A percentile compares a stretch with the other conserved stretches of the same genome.
Conservation (phyloP, 1,140 invertebrate species). For the Apis mellifera region DNA sequence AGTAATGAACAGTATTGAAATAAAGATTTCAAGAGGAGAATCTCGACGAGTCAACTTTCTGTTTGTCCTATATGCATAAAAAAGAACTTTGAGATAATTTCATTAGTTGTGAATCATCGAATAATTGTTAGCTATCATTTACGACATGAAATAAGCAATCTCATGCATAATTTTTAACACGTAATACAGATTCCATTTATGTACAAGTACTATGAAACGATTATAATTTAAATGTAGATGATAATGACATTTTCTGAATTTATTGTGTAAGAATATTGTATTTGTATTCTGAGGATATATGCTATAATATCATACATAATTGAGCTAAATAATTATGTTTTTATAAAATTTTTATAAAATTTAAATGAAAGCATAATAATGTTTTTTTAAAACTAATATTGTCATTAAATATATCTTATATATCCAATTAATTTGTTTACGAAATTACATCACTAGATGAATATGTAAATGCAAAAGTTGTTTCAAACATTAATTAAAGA, state of each 20-base stretch:
- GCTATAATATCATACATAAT: neutral
- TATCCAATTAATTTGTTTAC: too few species aligned
- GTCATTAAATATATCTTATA: too few species aligned
- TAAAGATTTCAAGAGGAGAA: neutral
- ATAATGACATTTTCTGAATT: neutral
- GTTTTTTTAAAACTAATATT: neutral
- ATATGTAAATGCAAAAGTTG: too few species aligned
- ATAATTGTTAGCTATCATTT: constrained; percentile 6
- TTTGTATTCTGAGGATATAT: neutral
- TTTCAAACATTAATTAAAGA: too few species aligned
- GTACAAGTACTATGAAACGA: neutral
- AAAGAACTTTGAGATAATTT: neutral
- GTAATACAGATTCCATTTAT: constrained; percentile 33
- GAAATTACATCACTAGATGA: too few species aligned
- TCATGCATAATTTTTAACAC: constrained; percentile 43
- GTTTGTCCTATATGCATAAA: neutral
- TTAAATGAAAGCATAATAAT: too few species aligned
- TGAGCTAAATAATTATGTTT: neutral
- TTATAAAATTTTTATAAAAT: neutral
- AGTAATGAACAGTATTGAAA: neutral
- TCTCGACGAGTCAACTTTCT: neutral
- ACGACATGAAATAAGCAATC: constrained; percentile 15
- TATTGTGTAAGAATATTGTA: neutral
- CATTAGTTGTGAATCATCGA: constrained; percentile 32
- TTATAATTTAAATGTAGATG: constrained; percentile 10